Evolutionary conservation across 2,797 vertebrate species (phyloP).

Genomic region (Brachymystax lenok): DNA sequence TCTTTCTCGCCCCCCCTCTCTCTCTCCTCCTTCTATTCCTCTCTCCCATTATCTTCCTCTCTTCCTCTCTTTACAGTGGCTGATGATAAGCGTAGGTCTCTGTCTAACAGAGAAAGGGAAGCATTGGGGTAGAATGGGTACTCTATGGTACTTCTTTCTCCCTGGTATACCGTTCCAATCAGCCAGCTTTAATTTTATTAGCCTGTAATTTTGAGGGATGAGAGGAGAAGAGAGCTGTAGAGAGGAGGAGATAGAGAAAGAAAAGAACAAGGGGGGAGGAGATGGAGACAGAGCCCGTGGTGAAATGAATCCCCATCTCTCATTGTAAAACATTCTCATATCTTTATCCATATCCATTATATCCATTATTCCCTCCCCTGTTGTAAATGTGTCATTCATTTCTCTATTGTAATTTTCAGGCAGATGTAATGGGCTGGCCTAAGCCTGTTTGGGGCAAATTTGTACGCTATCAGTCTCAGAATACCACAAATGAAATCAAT

Average conservation of each 20-base stretch:
- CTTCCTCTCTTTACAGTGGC: background rate
- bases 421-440: slow-evolving; percentile 46
- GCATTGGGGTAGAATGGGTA: slow-evolving; percentile 29
- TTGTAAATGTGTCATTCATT: slow-evolving; percentile 52
- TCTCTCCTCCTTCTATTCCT: background rate
- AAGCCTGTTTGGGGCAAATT: slow-evolving; percentile 48
- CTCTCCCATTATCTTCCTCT: background rate
- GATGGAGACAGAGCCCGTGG: background rate
- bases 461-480: slow-evolving; percentile 53
- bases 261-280: background rate
- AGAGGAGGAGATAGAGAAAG: slow-evolving; percentile 36
- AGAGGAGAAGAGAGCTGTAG: slow-evolving; percentile 27
- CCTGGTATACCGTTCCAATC: slow-evolving; percentile 45
- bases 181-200: slow-evolving; percentile 64
- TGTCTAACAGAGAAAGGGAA: slow-evolving; percentile 2
- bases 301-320: slow-evolving; percentile 43
- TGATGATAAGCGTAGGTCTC: background rate
- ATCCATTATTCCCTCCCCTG: slow-evolving; percentile 32
- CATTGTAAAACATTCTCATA: slow-evolving; percentile 56
- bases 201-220: slow-evolving; percentile 36
- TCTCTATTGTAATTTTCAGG: slow-evolving; percentile 47
- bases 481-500: slow-evolving; percentile 65
- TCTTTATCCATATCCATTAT: slow-evolving; percentile 49
- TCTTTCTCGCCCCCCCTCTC: background rate
- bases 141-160: slow-evolving; percentile 27